Evolutionary conservation across 2,113 vertebrate species (phyloP), one percentile per base, ranked within the genome.

Genomic region (Epinephelus fuscoguttatus): DNA sequence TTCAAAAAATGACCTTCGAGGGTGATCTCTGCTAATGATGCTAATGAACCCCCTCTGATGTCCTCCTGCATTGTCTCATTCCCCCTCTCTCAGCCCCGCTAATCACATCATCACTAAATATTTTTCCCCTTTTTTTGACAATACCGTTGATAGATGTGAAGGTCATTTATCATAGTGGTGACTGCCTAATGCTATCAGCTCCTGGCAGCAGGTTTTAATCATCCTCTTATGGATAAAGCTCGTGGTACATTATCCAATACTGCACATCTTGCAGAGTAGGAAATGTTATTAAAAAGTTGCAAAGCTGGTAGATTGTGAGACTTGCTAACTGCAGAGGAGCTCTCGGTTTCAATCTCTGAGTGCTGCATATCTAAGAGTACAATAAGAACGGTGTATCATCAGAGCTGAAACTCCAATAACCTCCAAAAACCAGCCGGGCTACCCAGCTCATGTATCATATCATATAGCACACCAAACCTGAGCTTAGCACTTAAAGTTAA

Each of bases 201-300:
- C 50, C 80, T 87, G 84, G 86, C 88, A 90, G 92, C 85, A 73
- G 81, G 84, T 88, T 92, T 92, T 93, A 92, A 93, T 93, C 92
- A 93, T 90, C 84, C 84, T 88, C 90, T 89, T 70, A 82, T 89
- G 88, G 87, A 84, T 86, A 83, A 91, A 88, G 82, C 81, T 73
- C 68, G 67, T 71, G 83, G 52, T 85, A 92, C 87, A 92, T 90
- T 87, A 88, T 88, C 87, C 91, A 91, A 91, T 91, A 88, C 49
- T 89, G 88, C 90, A 88, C 84, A 84, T 87, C 90, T 87, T 89
- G 90, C 91, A 90, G 82, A 88, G 85, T 57, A 63, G 82, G 81
- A 90, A 93, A 93, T 85, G 89, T 93, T 93, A 94, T 94, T 94
- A 92, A 93, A 93, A 94, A 92, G 89, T 86, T 91, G 91, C 90